Evolutionary conservation across 2,113 vertebrate species (phyloP).

Genomic region (Cynoglossus semilaevis): DNA sequence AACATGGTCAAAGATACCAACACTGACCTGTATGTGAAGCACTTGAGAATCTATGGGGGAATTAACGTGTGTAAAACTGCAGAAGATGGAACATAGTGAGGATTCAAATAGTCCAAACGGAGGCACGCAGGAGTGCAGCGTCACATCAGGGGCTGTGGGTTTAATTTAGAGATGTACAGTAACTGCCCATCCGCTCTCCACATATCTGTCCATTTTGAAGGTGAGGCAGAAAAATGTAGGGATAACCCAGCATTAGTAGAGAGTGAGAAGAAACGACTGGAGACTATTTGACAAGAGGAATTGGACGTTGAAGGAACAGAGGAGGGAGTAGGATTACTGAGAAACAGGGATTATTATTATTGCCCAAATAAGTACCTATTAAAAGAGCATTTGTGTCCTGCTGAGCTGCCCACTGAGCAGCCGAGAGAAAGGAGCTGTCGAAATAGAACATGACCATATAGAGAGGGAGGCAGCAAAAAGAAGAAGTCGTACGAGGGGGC

Average conservation of each 20-base stretch:
- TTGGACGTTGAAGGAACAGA: constrained; percentile 5
- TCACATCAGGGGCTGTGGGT: not conserved
- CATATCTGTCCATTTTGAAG: not conserved
- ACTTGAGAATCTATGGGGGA: constrained; percentile 3
- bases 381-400: constrained; percentile 58
- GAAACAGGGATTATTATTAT: constrained; percentile 56
- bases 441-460: constrained; percentile 78
- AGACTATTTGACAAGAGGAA: constrained; percentile 14
- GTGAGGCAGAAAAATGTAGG: not conserved
- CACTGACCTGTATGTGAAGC: constrained; percentile 11
- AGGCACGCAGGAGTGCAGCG: not conserved
- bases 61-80: not conserved
- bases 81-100: not conserved
- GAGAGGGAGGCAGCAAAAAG: constrained; percentile 55
- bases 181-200: not conserved
- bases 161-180: not conserved
- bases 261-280: constrained; percentile 21
- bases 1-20: constrained; percentile 70
- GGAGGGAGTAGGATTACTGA: constrained; percentile 11
- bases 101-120: constrained; percentile 14
- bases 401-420: constrained; percentile 58
- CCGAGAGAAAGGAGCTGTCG: constrained; percentile 47
- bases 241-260: constrained; percentile 9
- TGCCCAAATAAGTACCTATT: constrained; percentile 77
- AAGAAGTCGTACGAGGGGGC: constrained; percentile 42